These are phyloP conservation scores for Cygnus atratus DNA, from an alignment of 2,113 vertebrate genomes.

Conservation along the genomic window DNA sequence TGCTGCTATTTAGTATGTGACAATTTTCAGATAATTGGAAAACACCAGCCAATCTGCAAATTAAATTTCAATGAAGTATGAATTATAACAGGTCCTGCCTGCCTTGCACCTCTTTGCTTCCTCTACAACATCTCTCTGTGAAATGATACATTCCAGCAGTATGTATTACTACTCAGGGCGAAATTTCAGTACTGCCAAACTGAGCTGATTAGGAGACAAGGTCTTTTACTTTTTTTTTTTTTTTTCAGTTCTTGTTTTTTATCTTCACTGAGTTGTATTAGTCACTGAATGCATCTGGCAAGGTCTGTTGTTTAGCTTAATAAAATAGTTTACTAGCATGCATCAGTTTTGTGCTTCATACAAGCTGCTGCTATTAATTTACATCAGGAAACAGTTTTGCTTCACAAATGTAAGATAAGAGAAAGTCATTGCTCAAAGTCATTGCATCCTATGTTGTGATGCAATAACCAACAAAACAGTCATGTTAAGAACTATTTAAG, in stretches of 20 bases:
- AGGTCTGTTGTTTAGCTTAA: background rate
- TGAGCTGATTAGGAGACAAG: background rate
- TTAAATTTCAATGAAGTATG: background rate
- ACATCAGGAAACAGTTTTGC: background rate
- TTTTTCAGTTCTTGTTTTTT: background rate
- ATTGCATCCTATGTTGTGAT: background rate
- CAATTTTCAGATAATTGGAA: background rate
- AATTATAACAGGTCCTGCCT: background rate
- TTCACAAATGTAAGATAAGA: background rate
- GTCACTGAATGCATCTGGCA: background rate
- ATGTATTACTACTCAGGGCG: background rate
- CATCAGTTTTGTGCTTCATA: background rate
- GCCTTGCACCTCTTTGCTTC: background rate
- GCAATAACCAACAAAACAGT: background rate
- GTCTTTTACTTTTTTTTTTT: background rate
- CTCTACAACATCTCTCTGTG: background rate
- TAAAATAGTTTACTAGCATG: background rate
- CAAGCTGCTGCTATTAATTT: background rate
- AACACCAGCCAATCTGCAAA: background rate
- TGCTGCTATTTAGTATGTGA: background rate
- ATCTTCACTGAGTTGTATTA: too few relatives aligned
- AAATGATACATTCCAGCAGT: background rate
- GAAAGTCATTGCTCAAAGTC: background rate
- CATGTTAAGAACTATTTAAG: background rate
- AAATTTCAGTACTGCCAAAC: background rate